Evolutionary conservation across 2,113 vertebrate genomes (phyloP), one percentile per base, ranked within the genome.

Genomic region (Archilochus colubris): DNA sequence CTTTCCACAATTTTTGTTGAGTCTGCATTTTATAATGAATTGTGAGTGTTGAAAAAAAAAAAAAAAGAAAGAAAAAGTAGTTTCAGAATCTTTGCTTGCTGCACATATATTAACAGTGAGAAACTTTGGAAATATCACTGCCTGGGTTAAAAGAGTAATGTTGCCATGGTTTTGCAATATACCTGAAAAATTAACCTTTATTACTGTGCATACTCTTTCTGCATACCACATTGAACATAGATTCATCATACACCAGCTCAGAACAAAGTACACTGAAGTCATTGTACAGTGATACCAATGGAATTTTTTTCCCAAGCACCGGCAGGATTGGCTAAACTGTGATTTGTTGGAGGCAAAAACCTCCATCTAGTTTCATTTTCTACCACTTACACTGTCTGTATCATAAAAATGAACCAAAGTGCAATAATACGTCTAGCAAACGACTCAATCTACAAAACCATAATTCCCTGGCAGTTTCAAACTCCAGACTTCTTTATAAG

Each of bases 121-220:
- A 84, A 19, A 24, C 38, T 61, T 72, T 54, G 33, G 12, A 50
- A 86, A 86, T 61, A 57, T 12, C 61, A 61, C 27, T 74, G 76
- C 48, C 57, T 68, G 53, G 13, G 61, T 73, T 95, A 53, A 69
- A 93, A 94, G 64, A 86, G 25, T 78, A 50, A 93, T 83, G 22
- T 63, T 94, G 53, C 61, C 83, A 84, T 93, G 53, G 12, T 40
- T 89, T 93, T 87, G 77, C 31, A 84, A 89, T 58, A 69, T 64
- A 66, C 53, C 62, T 85, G 80, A 94, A 92, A 94, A 89, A 75
- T 79, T 62, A 76, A 19, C 44, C 36, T 78, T 93, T 91, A 90
- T 23, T 61, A 40, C 36, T 40, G 8, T 67, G 24, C 25, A 20
- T 43, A 20, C 50, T 44, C 44, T 50, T 82, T 82, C 27, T 79